These are phyloP conservation scores for Euborellia annulipes DNA, from an alignment of 1,140 invertebrate species.

Conservation along the genomic window DNA sequence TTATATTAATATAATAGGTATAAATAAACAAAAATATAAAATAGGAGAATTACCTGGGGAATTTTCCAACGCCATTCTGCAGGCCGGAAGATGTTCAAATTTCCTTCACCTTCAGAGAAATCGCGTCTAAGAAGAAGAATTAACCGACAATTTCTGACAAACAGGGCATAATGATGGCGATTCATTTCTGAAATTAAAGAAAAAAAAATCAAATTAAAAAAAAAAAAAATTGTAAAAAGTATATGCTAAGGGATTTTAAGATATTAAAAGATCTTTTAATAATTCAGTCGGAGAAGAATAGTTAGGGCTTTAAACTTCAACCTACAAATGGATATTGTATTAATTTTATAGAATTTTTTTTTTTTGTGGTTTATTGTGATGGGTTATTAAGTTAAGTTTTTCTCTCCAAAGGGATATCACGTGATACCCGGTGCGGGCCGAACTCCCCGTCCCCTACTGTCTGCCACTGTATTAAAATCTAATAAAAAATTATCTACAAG, in stretches of 20 bases:
- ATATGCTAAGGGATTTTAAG: background rate
- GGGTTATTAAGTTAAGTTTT: no score
- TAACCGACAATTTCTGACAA: conserved; percentile 89
- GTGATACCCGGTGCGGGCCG: no score
- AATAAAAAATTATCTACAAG: no score
- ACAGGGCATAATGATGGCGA: conserved; percentile 92
- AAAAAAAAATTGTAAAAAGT: background rate
- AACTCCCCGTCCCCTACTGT: no score
- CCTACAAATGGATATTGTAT: no score
- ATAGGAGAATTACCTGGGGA: conserved; percentile 47
- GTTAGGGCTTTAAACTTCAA: no score
- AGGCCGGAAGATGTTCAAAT: conserved; percentile 89
- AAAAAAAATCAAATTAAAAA: conserved; percentile 11
- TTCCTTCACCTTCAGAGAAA: conserved; percentile 61
- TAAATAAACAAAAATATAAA: no score
- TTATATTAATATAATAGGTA: no score
- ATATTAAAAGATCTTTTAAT: background rate
- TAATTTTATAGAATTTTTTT: no score
- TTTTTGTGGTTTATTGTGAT: no score
- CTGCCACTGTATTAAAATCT: no score
- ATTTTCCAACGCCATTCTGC: conserved; percentile 96
- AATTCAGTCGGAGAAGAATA: background rate
- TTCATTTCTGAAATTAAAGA: conserved; percentile 78
- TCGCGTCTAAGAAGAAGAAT: conserved; percentile 84
- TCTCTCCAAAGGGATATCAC: no score